phyloP scores from a whole-genome alignment of 2,888 invertebrate genomes.

The Callimorpha dominula region DNA sequence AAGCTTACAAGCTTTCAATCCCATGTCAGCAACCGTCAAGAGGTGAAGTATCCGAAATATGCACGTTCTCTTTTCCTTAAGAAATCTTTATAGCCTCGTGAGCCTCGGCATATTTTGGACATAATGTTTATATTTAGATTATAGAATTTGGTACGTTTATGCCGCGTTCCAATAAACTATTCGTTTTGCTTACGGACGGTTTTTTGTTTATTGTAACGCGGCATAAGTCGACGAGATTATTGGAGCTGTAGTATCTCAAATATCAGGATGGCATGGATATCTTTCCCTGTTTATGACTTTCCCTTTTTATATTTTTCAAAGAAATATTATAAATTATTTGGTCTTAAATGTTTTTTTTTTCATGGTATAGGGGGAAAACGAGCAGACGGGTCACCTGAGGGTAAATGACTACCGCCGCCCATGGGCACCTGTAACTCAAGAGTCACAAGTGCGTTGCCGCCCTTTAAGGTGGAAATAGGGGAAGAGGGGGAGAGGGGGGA shows the following conservation, averaged over 20 bases:
- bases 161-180: too few species aligned
- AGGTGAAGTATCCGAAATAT: constrained; percentile 33
- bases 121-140: constrained; percentile 34
- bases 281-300: constrained; percentile 21
- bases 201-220: too few species aligned
- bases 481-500: too few species aligned
- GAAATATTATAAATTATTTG: background rate
- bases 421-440: too few species aligned
- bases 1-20: constrained; percentile 34
- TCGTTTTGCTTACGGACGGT: too few species aligned
- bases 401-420: too few species aligned
- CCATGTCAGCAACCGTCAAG: constrained; percentile 47
- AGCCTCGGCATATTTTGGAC: constrained; percentile 38
- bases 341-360: too few species aligned
- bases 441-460: too few species aligned
- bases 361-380: too few species aligned
- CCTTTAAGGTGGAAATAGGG: too few species aligned
- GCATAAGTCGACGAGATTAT: constrained; percentile 17
- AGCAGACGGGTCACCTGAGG: too few species aligned
- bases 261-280: constrained; percentile 17
- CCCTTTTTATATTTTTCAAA: background rate
- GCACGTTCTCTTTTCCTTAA: constrained; percentile 39
- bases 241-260: constrained; percentile 20
- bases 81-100: constrained; percentile 42
- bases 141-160: constrained; percentile 14